Percentiles rank a stretch among this genome's conserved stretches.
These are phyloP conservation scores for Campoletis raptor DNA, from an alignment of 2,888 invertebrate genomes.

Conservation along the genomic window DNA sequence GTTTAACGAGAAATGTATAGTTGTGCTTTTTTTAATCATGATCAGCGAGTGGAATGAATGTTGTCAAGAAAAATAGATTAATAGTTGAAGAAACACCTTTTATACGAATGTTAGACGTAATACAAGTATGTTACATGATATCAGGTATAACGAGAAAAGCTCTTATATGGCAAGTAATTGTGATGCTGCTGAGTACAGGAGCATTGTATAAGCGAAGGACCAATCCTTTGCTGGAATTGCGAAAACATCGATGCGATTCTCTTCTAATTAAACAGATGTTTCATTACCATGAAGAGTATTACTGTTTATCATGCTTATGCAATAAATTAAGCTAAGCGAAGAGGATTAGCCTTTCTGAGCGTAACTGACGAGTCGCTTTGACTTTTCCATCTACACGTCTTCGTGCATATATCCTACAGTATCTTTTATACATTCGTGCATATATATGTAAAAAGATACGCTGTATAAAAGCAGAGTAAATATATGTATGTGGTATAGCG, in stretches of 20 bases:
- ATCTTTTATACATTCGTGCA: neutral
- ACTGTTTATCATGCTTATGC: neutral
- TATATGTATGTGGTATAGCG: slow-evolving; percentile 15
- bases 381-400: neutral
- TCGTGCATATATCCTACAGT: no score
- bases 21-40: neutral
- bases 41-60: neutral
- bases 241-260: neutral
- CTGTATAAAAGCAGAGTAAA: slow-evolving; percentile 8
- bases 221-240: neutral
- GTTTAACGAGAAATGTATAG: neutral
- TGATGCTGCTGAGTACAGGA: neutral
- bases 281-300: neutral
- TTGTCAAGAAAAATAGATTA: neutral
- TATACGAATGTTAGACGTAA: neutral
- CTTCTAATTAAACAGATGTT: neutral
- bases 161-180: neutral
- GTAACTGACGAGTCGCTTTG: neutral
- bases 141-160: neutral
- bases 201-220: neutral
- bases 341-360: neutral
- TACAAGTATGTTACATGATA: neutral
- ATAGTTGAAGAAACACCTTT: neutral
- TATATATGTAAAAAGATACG: neutral
- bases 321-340: neutral